Evolutionary conservation across 1,140 invertebrate species (phyloP).

Genomic region (Dendroctonus ponderosae): DNA sequence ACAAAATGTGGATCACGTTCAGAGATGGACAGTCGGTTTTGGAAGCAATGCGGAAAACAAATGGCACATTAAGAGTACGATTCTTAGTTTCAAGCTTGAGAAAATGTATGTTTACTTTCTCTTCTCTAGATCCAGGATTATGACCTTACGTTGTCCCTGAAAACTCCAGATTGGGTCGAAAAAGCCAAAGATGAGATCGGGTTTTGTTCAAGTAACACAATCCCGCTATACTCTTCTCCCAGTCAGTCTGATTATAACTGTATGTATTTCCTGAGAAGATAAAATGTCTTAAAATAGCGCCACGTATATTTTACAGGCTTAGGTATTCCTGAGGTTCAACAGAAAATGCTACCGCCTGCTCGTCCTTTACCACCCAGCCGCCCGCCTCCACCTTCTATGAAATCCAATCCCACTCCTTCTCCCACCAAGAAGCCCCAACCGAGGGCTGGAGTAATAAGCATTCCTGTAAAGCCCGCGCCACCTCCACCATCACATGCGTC

Average conservation of each 20-base stretch:
- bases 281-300: not conserved
- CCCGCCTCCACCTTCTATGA: conserved; percentile 44
- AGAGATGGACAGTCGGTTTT: conserved; percentile 81
- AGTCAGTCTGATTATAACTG: conserved; percentile 48
- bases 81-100: conserved; percentile 3
- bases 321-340: conserved; percentile 45
- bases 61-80: conserved; percentile 34
- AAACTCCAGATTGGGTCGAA: conserved; percentile 80
- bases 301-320: conserved; percentile 39
- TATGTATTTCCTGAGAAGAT: conserved; percentile 35
- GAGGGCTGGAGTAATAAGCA: conserved; percentile 48
- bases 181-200: conserved; percentile 78
- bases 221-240: conserved; percentile 62
- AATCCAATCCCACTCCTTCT: conserved; percentile 50
- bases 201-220: conserved; percentile 79
- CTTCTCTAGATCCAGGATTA: conserved; percentile 63
- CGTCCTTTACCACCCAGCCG: conserved; percentile 43
- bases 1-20: conserved; percentile 88
- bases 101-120: conserved; percentile 15
- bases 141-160: conserved; percentile 70
- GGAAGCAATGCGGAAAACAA: conserved; percentile 59
- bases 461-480: conserved; percentile 46
- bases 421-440: conserved; percentile 49
- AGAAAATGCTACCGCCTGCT: conserved; percentile 46
- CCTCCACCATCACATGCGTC: conserved; percentile 51